Conservation (phyloP, 2,113 vertebrate genomes). For the Ramphastos sulfuratus region DNA sequence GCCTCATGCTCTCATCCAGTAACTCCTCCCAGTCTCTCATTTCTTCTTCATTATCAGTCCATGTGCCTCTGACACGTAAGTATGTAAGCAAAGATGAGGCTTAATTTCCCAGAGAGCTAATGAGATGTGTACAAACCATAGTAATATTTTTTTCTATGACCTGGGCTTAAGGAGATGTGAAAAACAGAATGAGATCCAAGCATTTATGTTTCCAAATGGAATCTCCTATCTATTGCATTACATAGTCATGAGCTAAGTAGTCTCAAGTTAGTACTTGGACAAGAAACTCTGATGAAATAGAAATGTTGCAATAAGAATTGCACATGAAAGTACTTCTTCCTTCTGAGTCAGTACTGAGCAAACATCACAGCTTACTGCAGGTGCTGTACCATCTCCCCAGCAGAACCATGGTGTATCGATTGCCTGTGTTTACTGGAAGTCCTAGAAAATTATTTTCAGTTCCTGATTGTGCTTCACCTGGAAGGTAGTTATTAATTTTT, state of each 20-base stretch:
- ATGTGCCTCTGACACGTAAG: not conserved
- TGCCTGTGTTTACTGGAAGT: not conserved
- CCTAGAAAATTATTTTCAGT: not conserved
- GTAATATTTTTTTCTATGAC: not conserved
- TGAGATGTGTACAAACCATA: not conserved
- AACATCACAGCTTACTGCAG: not conserved
- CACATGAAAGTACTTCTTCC: not conserved
- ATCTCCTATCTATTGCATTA: not conserved
- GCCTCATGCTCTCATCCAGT: not conserved
- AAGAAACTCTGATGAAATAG: not conserved
- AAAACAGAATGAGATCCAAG: not conserved
- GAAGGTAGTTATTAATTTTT: not conserved
- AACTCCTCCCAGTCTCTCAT: not conserved
- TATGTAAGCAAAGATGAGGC: not conserved
- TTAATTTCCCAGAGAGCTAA: not conserved
- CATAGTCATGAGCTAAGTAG: not conserved
- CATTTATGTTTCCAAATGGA: not conserved
- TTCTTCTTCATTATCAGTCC: not conserved
- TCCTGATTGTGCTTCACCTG: not conserved
- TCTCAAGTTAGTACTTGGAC: not conserved
- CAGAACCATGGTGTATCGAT: accelerated
- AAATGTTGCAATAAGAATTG: conserved; percentile 43
- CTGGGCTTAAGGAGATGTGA: not conserved
- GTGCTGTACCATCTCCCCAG: not conserved
- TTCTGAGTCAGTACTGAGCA: conserved; percentile 40